Evolutionary conservation across 1,140 invertebrate species (phyloP), one percentile per base, ranked within the genome.

Genomic region (Trinorchestia longiramus): DNA sequence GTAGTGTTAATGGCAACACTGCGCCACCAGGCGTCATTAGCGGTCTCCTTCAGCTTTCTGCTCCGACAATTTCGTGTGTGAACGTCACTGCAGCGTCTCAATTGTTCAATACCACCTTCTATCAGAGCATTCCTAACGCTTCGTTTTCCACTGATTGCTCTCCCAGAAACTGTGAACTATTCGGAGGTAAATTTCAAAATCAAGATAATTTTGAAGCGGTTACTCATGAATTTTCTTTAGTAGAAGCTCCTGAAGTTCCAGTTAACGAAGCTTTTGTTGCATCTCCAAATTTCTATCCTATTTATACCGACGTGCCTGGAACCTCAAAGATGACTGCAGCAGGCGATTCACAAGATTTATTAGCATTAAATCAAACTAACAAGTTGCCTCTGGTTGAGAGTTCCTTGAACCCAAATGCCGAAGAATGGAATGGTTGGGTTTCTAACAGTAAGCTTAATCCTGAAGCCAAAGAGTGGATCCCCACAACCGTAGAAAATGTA

Each of bases 381-480:
- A 43, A 91, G 19, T 42, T 91, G 41, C 19, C 88, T 91, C 41
- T 42, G 88, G 43, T 91, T 1, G 41, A 45, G 43, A 45, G 92
- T 36, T 3, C 43, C 11, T 43, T 94, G 92, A 94, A 94, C 40
- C 92, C 92, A 43, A 43, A 94, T 44, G 92, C 92, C 92, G 11
- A 94, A 45, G 92, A 94, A 47, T 94, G 92, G 92, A 44, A 94
- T 17, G 88, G 88, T 43, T 90, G 88, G 88, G 43, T 90, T 43
- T 41, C 88, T 41, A 1, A 36, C 28, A 94, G 92, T 40, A 94
- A 94, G 44, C 92, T 94, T 36, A 94, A 94, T 43, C 92, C 92
- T 45, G 92, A 94, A 94, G 92, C 92, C 92, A 94, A 94, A 47
- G 92, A 94, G 44, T 94, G 92, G 92, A 47, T 94, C 40, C 92